Evolutionary conservation across 2,797 vertebrate genomes (phyloP).

Genomic region (Menidia menidia): DNA sequence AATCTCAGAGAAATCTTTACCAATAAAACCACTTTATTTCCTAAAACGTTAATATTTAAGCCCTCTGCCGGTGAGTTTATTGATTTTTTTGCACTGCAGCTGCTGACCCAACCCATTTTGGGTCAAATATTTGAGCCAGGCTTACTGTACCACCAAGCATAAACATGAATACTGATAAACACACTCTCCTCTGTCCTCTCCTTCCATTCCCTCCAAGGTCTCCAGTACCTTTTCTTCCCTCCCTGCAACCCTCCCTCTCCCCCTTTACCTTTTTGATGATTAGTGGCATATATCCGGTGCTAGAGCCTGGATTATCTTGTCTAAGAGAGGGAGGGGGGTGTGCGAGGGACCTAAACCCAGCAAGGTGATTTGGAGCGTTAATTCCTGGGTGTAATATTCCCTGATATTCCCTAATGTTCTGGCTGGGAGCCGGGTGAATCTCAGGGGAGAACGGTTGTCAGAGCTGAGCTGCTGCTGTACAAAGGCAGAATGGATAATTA

Average conservation of each 20-base stretch:
- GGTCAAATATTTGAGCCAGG: conserved; percentile 23
- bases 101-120: conserved; percentile 11
- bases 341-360: conserved; percentile 76
- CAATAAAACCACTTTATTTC: conserved; percentile 6
- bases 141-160: conserved; percentile 23
- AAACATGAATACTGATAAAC: conserved; percentile 37
- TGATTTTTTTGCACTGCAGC: conserved; percentile 18
- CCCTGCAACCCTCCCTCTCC: conserved; percentile 5
- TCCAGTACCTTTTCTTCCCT: conserved; percentile 36
- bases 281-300: conserved; percentile 81
- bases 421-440: conserved; percentile 56
- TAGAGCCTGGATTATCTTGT: conserved; percentile 84
- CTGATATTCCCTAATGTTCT: conserved; percentile 83
- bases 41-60: conserved; percentile 40
- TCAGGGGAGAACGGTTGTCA: conserved; percentile 80
- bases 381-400: conserved; percentile 87
- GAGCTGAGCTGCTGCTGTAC: conserved; percentile 75
- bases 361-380: conserved; percentile 83
- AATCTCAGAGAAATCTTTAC: conserved; percentile 11
- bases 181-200: conserved; percentile 15
- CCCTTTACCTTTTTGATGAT: conserved; percentile 74
- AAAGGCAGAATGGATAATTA: conserved; percentile 84
- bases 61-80: conserved; percentile 2
- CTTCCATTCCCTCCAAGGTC: conserved; percentile 39
- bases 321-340: conserved; percentile 74